Evolutionary conservation across 2,888 invertebrate species (phyloP).

Genomic region (Melanostoma scalare): DNA sequence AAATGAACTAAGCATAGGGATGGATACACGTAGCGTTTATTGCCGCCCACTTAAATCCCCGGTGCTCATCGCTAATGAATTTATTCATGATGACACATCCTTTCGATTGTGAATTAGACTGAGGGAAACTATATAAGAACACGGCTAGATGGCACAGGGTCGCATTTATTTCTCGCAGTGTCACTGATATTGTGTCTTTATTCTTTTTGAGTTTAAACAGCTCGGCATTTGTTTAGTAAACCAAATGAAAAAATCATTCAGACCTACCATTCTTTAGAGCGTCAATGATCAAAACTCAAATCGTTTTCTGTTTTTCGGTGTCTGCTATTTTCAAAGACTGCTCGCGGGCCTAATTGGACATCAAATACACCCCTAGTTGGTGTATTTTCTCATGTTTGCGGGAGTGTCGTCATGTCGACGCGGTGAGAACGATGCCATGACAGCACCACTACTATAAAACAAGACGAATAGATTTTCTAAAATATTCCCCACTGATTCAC

Average conservation of each 20-base stretch:
- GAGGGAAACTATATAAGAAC: conserved; percentile 55
- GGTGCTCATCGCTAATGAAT: conserved; percentile 70
- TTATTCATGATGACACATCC: conserved; percentile 73
- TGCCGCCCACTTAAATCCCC: conserved; percentile 69
- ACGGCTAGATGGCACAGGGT: not conserved
- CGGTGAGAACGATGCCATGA: conserved; percentile 14
- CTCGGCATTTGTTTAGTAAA: too few species aligned
- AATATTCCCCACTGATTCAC: conserved; percentile 22
- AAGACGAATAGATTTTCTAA: conserved; percentile 32
- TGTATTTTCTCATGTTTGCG: not conserved
- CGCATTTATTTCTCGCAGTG: not conserved
- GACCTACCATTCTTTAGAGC: too few species aligned
- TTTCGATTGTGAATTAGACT: conserved; percentile 63
- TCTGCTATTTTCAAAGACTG: too few species aligned
- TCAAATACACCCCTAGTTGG: not conserved
- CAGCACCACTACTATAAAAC: conserved; percentile 25
- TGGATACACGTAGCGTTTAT: conserved; percentile 63
- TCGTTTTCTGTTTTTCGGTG: too few species aligned
- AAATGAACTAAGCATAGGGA: conserved; percentile 6
- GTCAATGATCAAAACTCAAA: too few species aligned
- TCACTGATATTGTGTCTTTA: conserved; percentile 4
- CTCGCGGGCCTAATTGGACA: not conserved
- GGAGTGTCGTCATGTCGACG: conserved; percentile 22
- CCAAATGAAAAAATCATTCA: too few species aligned
- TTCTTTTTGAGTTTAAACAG: not conserved